Percentiles rank a stretch among this genome's conserved stretches.
phyloP scores from a whole-genome alignment of 2,797 vertebrate genomes.

The Dendrocincla tyrannina region DNA sequence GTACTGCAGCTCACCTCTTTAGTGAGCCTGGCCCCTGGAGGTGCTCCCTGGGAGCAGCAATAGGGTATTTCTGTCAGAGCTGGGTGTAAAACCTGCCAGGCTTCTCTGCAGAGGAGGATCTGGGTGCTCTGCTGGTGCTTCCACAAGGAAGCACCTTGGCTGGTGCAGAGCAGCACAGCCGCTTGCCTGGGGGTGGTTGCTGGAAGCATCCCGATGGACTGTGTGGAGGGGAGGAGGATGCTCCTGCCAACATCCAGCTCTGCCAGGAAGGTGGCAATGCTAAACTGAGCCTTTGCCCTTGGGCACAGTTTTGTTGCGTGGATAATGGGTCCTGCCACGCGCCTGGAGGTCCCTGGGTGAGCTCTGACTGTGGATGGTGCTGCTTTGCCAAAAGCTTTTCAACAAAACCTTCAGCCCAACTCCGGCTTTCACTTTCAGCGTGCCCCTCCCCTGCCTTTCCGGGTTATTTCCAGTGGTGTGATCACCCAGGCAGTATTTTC shows the following conservation, averaged over 20 bases:
- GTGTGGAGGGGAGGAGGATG: not conserved
- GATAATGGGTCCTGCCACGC: rapidly evolving
- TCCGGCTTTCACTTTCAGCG: not conserved
- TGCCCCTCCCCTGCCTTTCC: not conserved
- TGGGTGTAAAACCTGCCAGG: not conserved
- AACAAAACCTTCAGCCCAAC: not conserved
- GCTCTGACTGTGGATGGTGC: rapidly evolving
- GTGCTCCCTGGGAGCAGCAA: not conserved
- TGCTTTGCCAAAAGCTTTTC: not conserved
- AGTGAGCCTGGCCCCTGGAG: not conserved
- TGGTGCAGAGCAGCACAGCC: not conserved
- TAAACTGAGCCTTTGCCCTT: not conserved
- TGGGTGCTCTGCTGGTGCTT: not conserved
- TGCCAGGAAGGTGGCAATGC: rapidly evolving
- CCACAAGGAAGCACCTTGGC: rapidly evolving
- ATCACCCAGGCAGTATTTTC: not conserved
- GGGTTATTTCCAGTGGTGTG: not conserved
- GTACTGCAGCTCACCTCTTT: not conserved
- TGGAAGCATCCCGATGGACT: not conserved
- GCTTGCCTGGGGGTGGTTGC: rapidly evolving
- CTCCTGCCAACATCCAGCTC: not conserved
- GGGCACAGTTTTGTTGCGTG: rapidly evolving
- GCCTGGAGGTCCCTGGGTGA: rapidly evolving
- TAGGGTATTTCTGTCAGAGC: not conserved
- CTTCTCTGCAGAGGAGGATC: not conserved